A percentile compares a stretch with the other conserved stretches of the same genome.
Conservation (phyloP, 2,113 vertebrate species). For the Gadus macrocephalus region DNA sequence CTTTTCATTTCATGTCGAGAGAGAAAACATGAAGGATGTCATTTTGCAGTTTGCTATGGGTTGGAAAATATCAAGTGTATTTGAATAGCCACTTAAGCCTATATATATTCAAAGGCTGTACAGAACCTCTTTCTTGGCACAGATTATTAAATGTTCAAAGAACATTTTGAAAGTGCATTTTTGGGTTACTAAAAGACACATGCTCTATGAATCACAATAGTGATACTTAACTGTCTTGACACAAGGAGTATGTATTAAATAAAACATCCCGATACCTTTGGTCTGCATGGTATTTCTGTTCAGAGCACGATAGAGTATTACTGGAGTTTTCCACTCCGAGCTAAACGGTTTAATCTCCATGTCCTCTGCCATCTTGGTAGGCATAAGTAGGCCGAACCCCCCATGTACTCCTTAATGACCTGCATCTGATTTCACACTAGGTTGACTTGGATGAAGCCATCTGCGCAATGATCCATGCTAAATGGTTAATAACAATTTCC, state of each 20-base stretch:
- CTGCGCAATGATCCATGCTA: too few relatives aligned
- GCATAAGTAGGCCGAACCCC: too few relatives aligned
- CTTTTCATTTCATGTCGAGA: slow-evolving; percentile 15
- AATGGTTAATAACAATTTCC: too few relatives aligned
- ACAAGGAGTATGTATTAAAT: not conserved
- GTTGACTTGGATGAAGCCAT: too few relatives aligned
- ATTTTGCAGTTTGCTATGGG: slow-evolving; percentile 8
- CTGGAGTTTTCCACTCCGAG: too few relatives aligned
- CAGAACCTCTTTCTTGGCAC: slow-evolving; percentile 9
- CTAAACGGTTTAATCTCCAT: too few relatives aligned
- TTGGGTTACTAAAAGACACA: not conserved
- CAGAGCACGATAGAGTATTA: too few relatives aligned
- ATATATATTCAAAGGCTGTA: not conserved
- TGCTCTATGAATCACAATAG: not conserved
- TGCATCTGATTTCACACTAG: too few relatives aligned
- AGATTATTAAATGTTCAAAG: slow-evolving; percentile 7
- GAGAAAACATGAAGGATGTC: slow-evolving; percentile 25
- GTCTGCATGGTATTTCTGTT: too few relatives aligned
- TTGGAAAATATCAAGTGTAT: not conserved
- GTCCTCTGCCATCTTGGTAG: too few relatives aligned
- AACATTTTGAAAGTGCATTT: not conserved
- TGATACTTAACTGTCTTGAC: not conserved
- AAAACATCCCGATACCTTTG: too few relatives aligned
- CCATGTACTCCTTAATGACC: too few relatives aligned
- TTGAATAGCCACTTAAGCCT: not conserved